Conservation (phyloP, 53 echinoderm and acorn worm species). For the Mesocentrotus franciscanus region DNA sequence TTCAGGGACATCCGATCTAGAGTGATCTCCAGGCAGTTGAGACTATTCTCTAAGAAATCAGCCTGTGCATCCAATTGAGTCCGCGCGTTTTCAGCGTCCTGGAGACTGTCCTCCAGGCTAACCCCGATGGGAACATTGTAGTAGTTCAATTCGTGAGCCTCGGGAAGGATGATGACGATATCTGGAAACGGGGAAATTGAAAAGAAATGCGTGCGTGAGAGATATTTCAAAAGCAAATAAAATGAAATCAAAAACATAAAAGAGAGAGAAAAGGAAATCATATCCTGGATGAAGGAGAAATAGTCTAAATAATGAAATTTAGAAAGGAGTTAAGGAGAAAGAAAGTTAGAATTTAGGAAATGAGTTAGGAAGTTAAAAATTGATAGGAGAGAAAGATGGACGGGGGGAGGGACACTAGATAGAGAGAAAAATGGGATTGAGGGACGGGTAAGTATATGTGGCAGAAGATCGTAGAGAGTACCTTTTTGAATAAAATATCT, state of each 20-base stretch:
- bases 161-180: constrained; percentile 51
- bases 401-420: not conserved
- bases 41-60: constrained; percentile 57
- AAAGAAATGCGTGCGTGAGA: not conserved
- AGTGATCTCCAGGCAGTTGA: constrained; percentile 61
- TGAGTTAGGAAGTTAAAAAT: too few relatives aligned
- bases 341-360: too few relatives aligned
- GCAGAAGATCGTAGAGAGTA: too few relatives aligned
- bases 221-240: not conserved
- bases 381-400: not conserved
- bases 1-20: constrained; percentile 62
- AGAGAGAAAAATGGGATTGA: too few relatives aligned
- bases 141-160: constrained; percentile 42
- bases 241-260: not conserved
- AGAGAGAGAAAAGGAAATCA: not conserved
- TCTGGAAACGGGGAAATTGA: not conserved
- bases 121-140: constrained; percentile 32
- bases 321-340: too few relatives aligned
- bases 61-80: constrained; percentile 58
- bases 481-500: too few relatives aligned
- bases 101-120: constrained; percentile 13
- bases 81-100: constrained; percentile 20
- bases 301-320: not conserved
- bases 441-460: too few relatives aligned
- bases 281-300: not conserved